Evolutionary conservation across 1,140 invertebrate genomes (phyloP), one percentile per base, ranked within the genome.

Genomic region (Neuroterus valhalla): DNA sequence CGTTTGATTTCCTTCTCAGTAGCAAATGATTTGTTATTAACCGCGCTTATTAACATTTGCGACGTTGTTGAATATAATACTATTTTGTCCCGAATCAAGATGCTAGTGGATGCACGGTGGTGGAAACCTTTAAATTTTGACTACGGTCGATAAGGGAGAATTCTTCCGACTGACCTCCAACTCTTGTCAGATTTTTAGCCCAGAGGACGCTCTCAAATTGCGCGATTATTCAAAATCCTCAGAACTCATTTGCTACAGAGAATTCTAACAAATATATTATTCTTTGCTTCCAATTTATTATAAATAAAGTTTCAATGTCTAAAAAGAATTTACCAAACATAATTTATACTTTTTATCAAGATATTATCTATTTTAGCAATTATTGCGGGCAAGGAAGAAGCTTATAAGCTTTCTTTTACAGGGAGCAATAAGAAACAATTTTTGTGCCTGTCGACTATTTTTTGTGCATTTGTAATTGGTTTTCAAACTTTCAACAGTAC

Each of bases 21-120:
- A 15, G 14, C 15, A 55, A 55, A 55, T 21, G 15, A 55, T 19
- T 50, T 19, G 21, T 21, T 15, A 23, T 55, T 23, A 55, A 55
- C 23, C 55, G 23, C 55, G 55, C 14, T 62, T 48, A 48, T 48
- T 62, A 62, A 38, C 12, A 38, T 62, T 62, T 26, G 31, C 26
- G 23, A 48, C 46, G 14, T 48, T n/a, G 46, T 17, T 19, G n/a
- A 48, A 17, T 19, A 17, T 62, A 15, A 5, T 31, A 19, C 14
- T 62, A 26, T 62, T 12, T 23, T 15, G 14, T 62, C 31, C 26
- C 17, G 19, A 23, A 23, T 62, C 52, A 14, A 62, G 23, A 12
- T 31, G 21, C 23, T 62, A 10, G 3, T 62, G 31, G 21, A 31
- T 62, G 21, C 15, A 26, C 12, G 31, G 14, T 3, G 45, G 45